Conservation (phyloP, 2,797 vertebrate genomes). For the Sebastes vulpes region DNA sequence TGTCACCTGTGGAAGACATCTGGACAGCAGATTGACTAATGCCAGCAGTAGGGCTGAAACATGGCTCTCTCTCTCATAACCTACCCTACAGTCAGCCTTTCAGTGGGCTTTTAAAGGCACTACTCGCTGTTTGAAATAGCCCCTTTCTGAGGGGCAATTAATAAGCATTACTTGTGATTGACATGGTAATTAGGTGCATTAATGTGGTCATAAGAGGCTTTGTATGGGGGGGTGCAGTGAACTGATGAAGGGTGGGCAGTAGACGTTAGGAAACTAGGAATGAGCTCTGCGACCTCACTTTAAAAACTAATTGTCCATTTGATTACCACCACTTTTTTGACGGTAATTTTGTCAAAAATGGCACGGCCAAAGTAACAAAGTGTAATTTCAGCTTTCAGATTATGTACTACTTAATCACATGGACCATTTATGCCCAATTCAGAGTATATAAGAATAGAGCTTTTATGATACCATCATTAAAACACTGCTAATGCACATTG, state of each 20-base stretch:
- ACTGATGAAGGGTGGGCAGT: constrained; percentile 57
- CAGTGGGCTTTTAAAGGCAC: constrained; percentile 85
- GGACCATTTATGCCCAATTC: constrained; percentile 20
- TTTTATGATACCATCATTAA: constrained; percentile 17
- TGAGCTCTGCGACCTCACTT: constrained; percentile 78
- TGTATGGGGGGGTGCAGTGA: constrained; percentile 73
- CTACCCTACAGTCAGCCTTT: constrained; percentile 82
- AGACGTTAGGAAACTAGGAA: constrained; percentile 58
- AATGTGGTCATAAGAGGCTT: constrained; percentile 88
- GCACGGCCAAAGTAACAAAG: constrained; percentile 53
- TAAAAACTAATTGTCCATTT: constrained; percentile 83
- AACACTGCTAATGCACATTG: constrained; percentile 1
- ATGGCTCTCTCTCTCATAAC: constrained; percentile 71
- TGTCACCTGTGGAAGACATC: constrained; percentile 92
- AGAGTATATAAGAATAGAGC: constrained; percentile 10
- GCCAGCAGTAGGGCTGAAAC: constrained; percentile 84
- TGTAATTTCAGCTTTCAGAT: constrained; percentile 63
- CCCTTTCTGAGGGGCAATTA: constrained; percentile 87
- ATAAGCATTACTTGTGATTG: constrained; percentile 90
- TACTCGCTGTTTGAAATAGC: constrained; percentile 82
- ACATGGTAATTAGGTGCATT: constrained; percentile 89
- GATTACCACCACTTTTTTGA: constrained; percentile 74
- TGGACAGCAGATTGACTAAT: constrained; percentile 91
- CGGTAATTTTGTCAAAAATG: constrained; percentile 75
- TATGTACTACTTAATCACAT: constrained; percentile 48